phyloP scores from a whole-genome alignment of 2,113 vertebrate genomes.

The Limanda limanda region DNA sequence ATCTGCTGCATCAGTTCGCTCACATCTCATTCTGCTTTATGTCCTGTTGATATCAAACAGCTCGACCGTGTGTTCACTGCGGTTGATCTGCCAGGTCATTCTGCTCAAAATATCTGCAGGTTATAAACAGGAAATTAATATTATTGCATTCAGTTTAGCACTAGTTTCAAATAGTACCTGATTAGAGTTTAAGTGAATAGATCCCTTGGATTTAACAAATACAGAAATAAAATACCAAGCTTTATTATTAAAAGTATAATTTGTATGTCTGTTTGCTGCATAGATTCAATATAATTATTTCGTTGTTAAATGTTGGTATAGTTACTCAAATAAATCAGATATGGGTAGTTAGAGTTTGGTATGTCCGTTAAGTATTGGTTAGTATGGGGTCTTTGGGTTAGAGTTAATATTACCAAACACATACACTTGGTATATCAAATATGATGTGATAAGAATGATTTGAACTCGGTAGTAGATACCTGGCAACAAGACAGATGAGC shows the following conservation, averaged over 20 bases:
- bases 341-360: no score
- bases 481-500: slow-evolving; percentile 96
- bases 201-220: no score
- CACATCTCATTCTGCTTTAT: neutral
- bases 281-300: no score
- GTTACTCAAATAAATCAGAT: no score
- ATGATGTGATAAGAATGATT: neutral
- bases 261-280: no score
- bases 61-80: slow-evolving; percentile 19
- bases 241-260: neutral
- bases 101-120: slow-evolving; percentile 93
- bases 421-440: neutral
- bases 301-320: no score
- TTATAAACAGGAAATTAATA: slow-evolving; percentile 11
- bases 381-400: neutral
- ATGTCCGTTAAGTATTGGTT: no score
- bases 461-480: slow-evolving; percentile 78
- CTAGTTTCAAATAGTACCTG: no score
- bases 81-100: slow-evolving; percentile 90
- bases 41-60: neutral
- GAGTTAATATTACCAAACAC: neutral
- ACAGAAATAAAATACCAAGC: no score
- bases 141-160: neutral
- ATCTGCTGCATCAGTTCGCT: neutral
- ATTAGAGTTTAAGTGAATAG: no score